Evolutionary conservation across 2,113 vertebrate genomes (phyloP).

Genomic region (Spilogale gracilis): DNA sequence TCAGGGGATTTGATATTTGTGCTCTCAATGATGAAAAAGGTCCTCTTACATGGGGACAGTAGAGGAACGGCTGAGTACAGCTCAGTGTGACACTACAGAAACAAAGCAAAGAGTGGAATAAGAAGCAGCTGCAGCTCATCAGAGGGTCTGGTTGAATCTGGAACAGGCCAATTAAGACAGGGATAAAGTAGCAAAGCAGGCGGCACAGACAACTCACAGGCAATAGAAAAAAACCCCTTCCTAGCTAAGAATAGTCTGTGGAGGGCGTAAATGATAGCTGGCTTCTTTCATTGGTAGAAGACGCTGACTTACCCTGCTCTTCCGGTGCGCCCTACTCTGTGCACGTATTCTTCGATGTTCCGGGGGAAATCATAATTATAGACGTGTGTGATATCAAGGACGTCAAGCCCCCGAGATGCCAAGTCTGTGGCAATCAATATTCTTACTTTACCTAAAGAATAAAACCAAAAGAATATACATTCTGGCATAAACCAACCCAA

Average conservation of each 20-base stretch:
- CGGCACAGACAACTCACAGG: neutral
- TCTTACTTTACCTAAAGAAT: conserved; percentile 91
- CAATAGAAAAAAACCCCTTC: neutral
- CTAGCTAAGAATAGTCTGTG: neutral
- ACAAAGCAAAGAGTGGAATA: neutral
- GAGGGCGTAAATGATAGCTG: neutral
- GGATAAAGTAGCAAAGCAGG: neutral
- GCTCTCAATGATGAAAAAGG: neutral
- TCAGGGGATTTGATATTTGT: neutral
- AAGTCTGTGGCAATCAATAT: conserved; percentile 97
- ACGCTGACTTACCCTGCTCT: conserved; percentile 92
- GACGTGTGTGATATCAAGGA: conserved; percentile 95
- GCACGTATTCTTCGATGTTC: conserved; percentile 98
- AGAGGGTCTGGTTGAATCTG: neutral
- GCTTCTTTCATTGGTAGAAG: neutral
- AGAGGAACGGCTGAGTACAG: neutral
- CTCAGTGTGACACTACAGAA: neutral
- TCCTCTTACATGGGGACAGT: neutral
- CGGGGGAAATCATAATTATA: conserved; percentile 97
- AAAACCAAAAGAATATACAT: conserved; percentile 19
- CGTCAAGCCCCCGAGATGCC: conserved; percentile 96
- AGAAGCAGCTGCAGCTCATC: neutral
- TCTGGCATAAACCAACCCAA: neutral
- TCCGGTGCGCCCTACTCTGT: conserved; percentile 96
- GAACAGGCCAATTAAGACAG: neutral